Percentiles rank a stretch among this genome's conserved stretches.
Conservation (phyloP, 2,888 invertebrate species). For the Panorpa germanica region DNA sequence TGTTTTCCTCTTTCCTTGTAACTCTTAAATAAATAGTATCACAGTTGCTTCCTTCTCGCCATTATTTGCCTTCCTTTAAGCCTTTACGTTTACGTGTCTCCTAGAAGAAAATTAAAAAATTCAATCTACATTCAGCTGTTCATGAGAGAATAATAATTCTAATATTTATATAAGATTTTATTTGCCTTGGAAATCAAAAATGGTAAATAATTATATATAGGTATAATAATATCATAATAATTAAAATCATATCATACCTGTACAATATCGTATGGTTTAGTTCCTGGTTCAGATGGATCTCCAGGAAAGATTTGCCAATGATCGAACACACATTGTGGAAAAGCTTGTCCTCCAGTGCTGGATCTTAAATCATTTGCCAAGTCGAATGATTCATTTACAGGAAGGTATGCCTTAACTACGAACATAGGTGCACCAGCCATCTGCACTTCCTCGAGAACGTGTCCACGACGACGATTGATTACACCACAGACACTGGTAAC, state of each 20-base stretch:
- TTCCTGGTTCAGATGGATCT: constrained; percentile 65
- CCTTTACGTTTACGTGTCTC: constrained; percentile 98
- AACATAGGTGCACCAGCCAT: constrained; percentile 97
- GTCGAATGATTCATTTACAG: constrained; percentile 99
- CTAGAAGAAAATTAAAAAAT: constrained; percentile 25
- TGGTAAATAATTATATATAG: no score
- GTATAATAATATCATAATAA: neutral
- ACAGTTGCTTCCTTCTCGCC: no score
- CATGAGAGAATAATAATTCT: constrained; percentile 1
- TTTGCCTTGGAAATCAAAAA: no score
- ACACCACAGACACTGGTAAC: constrained; percentile 98
- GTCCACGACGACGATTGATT: constrained; percentile 90
- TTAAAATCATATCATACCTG: constrained; percentile 30
- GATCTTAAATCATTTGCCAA: constrained; percentile 92
- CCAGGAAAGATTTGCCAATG: constrained; percentile 98
- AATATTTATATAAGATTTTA: no score
- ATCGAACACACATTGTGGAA: constrained; percentile 99
- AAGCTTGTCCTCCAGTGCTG: constrained; percentile 98
- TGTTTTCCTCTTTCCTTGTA: no score
- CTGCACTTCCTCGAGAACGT: constrained; percentile 92
- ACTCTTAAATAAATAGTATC: no score
- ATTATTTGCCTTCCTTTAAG: constrained; percentile 93
- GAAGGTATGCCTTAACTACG: constrained; percentile 94
- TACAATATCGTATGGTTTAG: constrained; percentile 62
- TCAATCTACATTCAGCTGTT: neutral